Evolutionary conservation across 2,113 vertebrate genomes (phyloP).

Genomic region (Phyllopteryx taeniolatus): DNA sequence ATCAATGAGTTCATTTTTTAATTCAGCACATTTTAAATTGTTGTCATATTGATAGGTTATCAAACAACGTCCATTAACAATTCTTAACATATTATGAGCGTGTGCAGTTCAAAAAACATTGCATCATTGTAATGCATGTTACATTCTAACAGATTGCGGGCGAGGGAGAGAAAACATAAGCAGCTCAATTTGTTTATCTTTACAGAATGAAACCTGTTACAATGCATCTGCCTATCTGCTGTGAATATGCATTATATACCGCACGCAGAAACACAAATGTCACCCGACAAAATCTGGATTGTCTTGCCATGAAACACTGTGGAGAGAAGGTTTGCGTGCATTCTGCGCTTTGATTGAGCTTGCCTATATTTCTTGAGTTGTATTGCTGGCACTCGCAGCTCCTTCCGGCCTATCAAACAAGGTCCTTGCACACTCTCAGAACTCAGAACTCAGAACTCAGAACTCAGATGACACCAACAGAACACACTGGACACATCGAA

Average conservation of each 20-base stretch:
- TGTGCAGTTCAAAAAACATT: not conserved
- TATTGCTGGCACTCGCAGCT: constrained; percentile 18
- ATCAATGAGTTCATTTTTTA: not conserved
- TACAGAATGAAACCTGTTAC: constrained; percentile 51
- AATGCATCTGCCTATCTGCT: constrained; percentile 38
- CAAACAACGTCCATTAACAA: not conserved
- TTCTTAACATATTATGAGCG: not conserved
- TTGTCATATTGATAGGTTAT: not conserved
- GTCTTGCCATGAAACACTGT: constrained; percentile 13
- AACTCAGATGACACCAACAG: constrained; percentile 13
- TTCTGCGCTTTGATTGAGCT: not conserved
- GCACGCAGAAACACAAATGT: constrained; percentile 29
- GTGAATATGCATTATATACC: constrained; percentile 30
- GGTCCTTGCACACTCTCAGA: not conserved
- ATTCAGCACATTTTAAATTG: not conserved
- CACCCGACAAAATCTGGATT: constrained; percentile 44
- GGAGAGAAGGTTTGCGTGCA: not conserved
- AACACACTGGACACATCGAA: not conserved
- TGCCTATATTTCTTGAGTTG: not conserved
- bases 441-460: constrained; percentile 6
- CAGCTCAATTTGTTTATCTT: constrained; percentile 41
- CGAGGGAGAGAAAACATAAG: constrained; percentile 23
- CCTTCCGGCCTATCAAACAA: constrained; percentile 6
- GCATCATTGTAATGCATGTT: constrained; percentile 2
- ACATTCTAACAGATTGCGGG: constrained; percentile 21